Evolutionary conservation across 2,888 invertebrate genomes (phyloP).

Genomic region (Octodonta nipae): DNA sequence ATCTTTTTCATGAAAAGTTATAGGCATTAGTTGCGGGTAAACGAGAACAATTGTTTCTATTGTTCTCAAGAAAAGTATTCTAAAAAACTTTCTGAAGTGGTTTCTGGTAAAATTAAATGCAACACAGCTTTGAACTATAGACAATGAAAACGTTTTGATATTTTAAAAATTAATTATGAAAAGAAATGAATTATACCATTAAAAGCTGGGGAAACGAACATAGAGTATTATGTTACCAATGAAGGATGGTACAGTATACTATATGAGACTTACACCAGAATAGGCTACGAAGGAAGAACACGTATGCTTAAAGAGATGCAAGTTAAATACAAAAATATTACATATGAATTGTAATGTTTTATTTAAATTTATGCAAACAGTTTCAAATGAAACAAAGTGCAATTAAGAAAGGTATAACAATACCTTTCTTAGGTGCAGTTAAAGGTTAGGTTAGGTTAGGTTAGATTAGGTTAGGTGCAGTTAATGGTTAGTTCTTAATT

Average conservation of each 20-base stretch:
- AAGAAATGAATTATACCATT: conserved; percentile 18
- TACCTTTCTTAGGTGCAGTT: no score
- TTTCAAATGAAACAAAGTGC: conserved; percentile 18
- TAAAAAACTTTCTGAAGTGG: conserved; percentile 20
- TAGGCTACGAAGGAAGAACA: conserved; percentile 21
- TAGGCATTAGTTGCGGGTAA: conserved; percentile 16
- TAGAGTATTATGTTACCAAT: conserved; percentile 17
- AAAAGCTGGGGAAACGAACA: conserved; percentile 16
- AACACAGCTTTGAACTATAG: conserved; percentile 16
- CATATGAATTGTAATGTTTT: conserved; percentile 19
- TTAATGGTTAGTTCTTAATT: conserved; percentile 1
- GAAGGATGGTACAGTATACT: conserved; percentile 21
- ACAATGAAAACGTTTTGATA: conserved; percentile 17
- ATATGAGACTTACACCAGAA: conserved; percentile 19
- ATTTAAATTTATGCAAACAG: conserved; percentile 18
- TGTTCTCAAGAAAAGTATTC: conserved; percentile 17
- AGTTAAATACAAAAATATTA: conserved; percentile 22
- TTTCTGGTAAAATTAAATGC: conserved; percentile 19
- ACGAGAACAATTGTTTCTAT: conserved; percentile 21
- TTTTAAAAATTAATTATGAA: conserved; percentile 18
- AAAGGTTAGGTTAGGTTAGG: no score
- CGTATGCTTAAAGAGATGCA: conserved; percentile 22
- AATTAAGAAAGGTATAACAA: conserved; percentile 12
- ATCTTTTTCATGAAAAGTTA: conserved; percentile 16
- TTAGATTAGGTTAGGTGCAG: no score